Base-by-base conservation (phyloP, 2,888 invertebrate genomes). In the Tenthredo livida region DNA sequence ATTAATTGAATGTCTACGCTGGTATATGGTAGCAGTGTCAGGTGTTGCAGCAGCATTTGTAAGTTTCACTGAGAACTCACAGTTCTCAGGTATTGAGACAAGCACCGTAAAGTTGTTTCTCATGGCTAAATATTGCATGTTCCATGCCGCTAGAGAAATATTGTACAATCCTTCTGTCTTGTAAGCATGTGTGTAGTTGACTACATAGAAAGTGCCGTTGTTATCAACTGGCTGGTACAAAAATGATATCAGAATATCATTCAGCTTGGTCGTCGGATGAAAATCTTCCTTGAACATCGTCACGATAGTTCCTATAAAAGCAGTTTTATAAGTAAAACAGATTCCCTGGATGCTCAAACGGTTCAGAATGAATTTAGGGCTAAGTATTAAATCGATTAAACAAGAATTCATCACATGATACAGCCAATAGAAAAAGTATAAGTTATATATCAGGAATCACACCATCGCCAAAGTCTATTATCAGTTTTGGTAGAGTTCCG, bases 381-480 rank as follows among this genome's bases (percentile, higher is more conserved):
- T 54, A 1, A n/a, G 25, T 75, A n/a, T 33, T 33, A 0, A 78
- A 47, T 25, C n/a, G 9, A 43, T 40, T 25, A 50, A 75, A n/a
- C 40, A 67, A 6, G 17, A 67, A 61, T 61, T 25, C 25, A 21
- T 33, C 7, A 4, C 6, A 67, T 33, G 1, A 10, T 33, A 0
- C 10, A 75, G 33, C 10, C 21, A 25, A 7, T 7, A 37, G 7
- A 37, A 37, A 37, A 43, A 43, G 17, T n/a, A 43, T 50, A 37
- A 21, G 2, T 25, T 21, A 25, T 15, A 21, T 61, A 37, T 25
- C 9, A 21, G 5, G 40, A 65, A 37, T 83, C 78, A 33, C 70
- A 85, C 85, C 70, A 33, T 85, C 85, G 6, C 78, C 77, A 70
- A 85, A 85, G 33, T 85, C 70, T 15, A 85, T 72, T 21, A 37